These are phyloP conservation scores for Cerceris ruficornis DNA, from an alignment of 2,888 invertebrate genomes.

Conservation along the genomic window DNA sequence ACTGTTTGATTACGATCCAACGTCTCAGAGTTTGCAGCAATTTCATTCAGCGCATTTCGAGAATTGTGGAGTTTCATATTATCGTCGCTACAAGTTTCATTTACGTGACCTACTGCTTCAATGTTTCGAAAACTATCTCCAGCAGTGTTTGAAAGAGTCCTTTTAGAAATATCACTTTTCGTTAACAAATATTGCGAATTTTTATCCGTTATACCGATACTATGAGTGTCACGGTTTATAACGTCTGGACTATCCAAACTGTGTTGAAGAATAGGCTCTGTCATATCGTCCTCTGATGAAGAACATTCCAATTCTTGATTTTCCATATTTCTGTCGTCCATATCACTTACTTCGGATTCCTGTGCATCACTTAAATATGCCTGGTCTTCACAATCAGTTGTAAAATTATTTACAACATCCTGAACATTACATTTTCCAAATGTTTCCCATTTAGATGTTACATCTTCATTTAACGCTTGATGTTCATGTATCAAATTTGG, in stretches of 20 bases:
- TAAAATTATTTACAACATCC: neutral
- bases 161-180: neutral
- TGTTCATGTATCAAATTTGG: neutral
- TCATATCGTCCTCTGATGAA: neutral
- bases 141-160: neutral
- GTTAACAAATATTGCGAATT: no score
- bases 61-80: neutral
- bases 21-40: neutral
- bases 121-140: neutral
- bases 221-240: no score
- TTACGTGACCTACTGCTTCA: neutral
- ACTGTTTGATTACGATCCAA: neutral
- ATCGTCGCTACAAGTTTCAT: neutral
- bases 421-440: constrained; percentile 1
- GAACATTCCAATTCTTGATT: constrained; percentile 9
- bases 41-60: neutral
- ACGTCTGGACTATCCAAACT: no score
- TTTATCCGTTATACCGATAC: no score
- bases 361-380: neutral
- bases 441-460: neutral
- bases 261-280: no score
- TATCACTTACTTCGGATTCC: neutral
- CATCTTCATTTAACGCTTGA: neutral
- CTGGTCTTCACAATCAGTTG: neutral
- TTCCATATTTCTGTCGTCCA: constrained; percentile 17